Evolutionary conservation across 2,113 vertebrate species (phyloP).

Genomic region (Ploceus nigricollis): DNA sequence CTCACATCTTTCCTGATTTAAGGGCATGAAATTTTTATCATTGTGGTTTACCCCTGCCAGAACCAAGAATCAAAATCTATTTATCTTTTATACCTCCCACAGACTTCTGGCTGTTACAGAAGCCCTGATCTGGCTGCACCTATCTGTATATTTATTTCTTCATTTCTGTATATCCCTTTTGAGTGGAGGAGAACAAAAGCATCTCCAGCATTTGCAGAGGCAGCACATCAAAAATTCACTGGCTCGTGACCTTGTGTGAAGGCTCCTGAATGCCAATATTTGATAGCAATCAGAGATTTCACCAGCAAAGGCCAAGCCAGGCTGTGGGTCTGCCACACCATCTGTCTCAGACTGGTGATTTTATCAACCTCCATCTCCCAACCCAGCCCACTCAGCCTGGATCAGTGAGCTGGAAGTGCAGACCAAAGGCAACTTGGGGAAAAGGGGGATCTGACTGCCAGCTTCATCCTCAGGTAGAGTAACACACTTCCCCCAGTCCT

Average conservation of each 20-base stretch:
- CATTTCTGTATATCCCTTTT: background rate
- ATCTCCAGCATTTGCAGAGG: background rate
- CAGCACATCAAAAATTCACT: background rate
- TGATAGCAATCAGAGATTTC: background rate
- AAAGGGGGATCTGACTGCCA: background rate
- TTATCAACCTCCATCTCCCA: background rate
- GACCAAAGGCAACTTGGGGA: background rate
- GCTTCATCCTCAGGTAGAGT: background rate
- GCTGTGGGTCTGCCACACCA: background rate
- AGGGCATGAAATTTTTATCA: background rate
- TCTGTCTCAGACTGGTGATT: background rate
- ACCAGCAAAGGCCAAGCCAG: background rate
- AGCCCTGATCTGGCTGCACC: background rate
- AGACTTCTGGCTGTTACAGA: background rate
- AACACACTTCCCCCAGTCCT: fast-evolving
- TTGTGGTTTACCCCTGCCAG: background rate
- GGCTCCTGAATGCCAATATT: background rate
- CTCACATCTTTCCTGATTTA: background rate
- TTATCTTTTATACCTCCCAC: background rate
- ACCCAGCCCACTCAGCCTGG: background rate
- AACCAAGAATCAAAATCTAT: background rate
- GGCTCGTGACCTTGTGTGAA: background rate
- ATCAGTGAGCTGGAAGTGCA: background rate
- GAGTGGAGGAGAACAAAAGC: background rate
- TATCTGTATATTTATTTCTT: background rate